Evolutionary conservation across 1,140 invertebrate genomes (phyloP), one percentile per base, ranked within the genome.

Genomic region (Apis laboriosa): DNA sequence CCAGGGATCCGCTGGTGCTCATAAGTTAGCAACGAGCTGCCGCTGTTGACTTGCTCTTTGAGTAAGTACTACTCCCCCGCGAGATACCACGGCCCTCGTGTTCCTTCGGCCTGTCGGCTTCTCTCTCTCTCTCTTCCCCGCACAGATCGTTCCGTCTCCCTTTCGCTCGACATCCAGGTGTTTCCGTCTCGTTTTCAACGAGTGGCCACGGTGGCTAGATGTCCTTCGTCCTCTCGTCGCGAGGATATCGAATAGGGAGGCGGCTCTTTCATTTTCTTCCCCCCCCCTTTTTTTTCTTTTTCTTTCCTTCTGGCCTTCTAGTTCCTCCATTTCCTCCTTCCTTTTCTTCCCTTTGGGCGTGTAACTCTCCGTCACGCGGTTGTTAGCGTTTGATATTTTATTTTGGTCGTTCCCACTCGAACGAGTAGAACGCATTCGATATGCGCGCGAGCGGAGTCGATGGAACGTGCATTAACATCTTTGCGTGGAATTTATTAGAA

Each of bases 11-110:
- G 55, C 75, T 77, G 63, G 70, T 63, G 77, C 86, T 80, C 89
- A 83, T 90, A 90, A 90, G 77, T 90, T 88, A 88, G 83, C 88
- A 87, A 84, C 88, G 88, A 85, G 88, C 85, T 89, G 88, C 88
- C 83, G 83, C 88, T 84, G 88, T 89, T 89, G 80, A 86, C 83
- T 89, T 82, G 84, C 84, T 87, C 86, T 87, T 89, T 87, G 85
- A 89, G 73, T 83, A 89, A 86, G 84, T 82, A 89, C 67, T 84
- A 89, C 88, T 84, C 85, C 83, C 84, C 85, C 87, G 87, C 88
- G 78, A 83, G 78, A 89, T 86, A 85, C 73, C 68, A 68, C 58
- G 66, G 19, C 51, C 71, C 84, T 60, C 80, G 60, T 83, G 77
- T 78, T 84, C 56, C 9, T 60, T 66, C 53, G 24, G 17, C 49